A percentile compares a stretch with the other conserved stretches of the same genome.
phyloP scores from a whole-genome alignment of 1,140 invertebrate species.

The Phymastichus coffea region DNA sequence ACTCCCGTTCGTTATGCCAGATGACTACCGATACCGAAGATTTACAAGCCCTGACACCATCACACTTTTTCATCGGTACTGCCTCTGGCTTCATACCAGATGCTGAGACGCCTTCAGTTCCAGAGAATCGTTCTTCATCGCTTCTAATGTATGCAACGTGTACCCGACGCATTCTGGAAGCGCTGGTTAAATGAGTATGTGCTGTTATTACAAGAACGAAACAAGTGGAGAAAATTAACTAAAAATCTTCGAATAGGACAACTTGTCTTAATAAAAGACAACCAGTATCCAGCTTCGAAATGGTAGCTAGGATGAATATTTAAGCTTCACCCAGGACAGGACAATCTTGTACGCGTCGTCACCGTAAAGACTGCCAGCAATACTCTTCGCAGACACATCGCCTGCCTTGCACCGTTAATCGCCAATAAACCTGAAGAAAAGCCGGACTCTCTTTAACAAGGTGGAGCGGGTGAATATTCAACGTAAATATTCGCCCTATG shows the following conservation, averaged over 20 bases:
- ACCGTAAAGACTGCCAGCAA: constrained; percentile 31
- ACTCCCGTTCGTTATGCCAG: background rate
- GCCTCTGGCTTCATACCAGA: constrained; percentile 5
- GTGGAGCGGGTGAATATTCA: no score
- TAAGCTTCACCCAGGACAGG: constrained; percentile 16
- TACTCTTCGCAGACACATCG: no score
- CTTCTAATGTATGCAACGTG: constrained; percentile 31
- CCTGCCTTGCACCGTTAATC: no score
- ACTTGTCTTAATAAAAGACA: constrained; percentile 31
- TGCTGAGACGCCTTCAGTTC: background rate
- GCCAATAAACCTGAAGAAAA: no score
- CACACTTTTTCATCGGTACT: background rate
- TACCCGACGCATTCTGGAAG: constrained; percentile 33
- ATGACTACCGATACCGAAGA: background rate
- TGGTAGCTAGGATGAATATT: constrained; percentile 15
- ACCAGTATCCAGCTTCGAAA: constrained; percentile 21
- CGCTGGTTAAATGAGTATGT: constrained; percentile 35
- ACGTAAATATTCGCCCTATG: no score
- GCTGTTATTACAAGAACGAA: constrained; percentile 12
- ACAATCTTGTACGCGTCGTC: constrained; percentile 29
- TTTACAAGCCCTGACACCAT: background rate
- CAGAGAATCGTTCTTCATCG: constrained; percentile 18
- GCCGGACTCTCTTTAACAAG: no score
- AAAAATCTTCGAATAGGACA: constrained; percentile 19
- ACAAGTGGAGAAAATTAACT: constrained; percentile 15